Evolutionary conservation across 1,140 invertebrate genomes (phyloP).

Genomic region (Cyclina sinensis): DNA sequence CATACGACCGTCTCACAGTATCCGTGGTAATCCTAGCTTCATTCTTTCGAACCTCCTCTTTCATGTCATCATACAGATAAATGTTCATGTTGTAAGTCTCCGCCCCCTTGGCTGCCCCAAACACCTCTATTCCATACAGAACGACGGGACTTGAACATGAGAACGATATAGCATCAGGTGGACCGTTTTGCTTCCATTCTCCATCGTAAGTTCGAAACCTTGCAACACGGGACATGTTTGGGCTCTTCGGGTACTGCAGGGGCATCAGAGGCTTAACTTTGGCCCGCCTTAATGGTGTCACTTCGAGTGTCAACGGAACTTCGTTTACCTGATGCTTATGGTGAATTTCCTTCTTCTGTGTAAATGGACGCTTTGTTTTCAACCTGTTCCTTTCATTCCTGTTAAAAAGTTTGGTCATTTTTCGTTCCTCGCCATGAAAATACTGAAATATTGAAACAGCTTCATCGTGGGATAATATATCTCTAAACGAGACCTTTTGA

Average conservation of each 20-base stretch:
- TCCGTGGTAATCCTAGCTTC: conserved; percentile 45
- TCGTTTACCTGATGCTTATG: background rate
- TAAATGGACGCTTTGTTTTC: background rate
- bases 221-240: conserved; percentile 40
- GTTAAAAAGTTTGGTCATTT: conserved; percentile 46
- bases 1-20: conserved; percentile 32
- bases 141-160: conserved; percentile 54
- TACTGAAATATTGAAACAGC: conserved; percentile 59
- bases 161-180: conserved; percentile 58
- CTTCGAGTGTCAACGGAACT: background rate
- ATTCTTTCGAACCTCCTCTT: conserved; percentile 49
- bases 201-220: conserved; percentile 62
- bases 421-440: conserved; percentile 54
- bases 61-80: conserved; percentile 55
- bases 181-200: conserved; percentile 54
- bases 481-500: conserved; percentile 46
- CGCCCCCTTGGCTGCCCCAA: conserved; percentile 28
- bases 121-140: conserved; percentile 59
- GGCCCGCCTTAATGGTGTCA: background rate
- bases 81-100: conserved; percentile 54
- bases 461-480: conserved; percentile 56
- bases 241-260: conserved; percentile 8
- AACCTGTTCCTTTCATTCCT: conserved; percentile 45
- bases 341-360: background rate
- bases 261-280: background rate